Base-by-base conservation (phyloP, 2,797 vertebrate species). In the Bucorvus abyssinicus region DNA sequence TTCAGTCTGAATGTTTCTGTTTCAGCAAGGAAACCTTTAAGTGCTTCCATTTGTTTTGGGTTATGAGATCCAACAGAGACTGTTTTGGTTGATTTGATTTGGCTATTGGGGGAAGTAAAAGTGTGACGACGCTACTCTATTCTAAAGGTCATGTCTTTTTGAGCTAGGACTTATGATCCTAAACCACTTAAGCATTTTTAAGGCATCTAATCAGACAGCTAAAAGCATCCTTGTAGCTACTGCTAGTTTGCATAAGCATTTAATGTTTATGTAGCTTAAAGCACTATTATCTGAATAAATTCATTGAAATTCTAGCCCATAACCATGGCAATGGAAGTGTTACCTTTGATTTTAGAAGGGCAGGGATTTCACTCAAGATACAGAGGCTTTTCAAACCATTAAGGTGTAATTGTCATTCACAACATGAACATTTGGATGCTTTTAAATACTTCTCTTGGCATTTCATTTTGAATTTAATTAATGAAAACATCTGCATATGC, bases 401-500 rank as follows among this genome's bases (percentile, higher is more conserved):
- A 60, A 92, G 40, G 6, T 81, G 40, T 71, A n/a, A 80, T 55
- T 81, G 40, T 53, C 6, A 24, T 73, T 87, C 70, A 55, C 71
- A 95, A 79, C 40, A 70, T 71, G 61, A 84, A 80, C 24, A 87
- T 90, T 64, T 82, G 36, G 47, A 90, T 75, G 70, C 49, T 85
- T 71, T 93, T 87, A 75, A 69, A 53, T 78, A 74, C 82, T 94
- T 91, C 55, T 65, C 26, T 45, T 60, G n/a, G 47, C 57, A 76
- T 78, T 87, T 93, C 36, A 71, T 83, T 91, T 89, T 76, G 9
- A 61, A 26, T 74, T 71, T 74, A 47, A 94, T 89, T 90, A 78
- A 73, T 47, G 45, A 45, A 88, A 91, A 83, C 18, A 91, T 60
- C 69, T 78, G 67, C 56, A 87, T 76, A 81, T 53, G 26, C 30